phyloP scores from a whole-genome alignment of 2,113 vertebrate genomes.

The Chionomys nivalis region DNA sequence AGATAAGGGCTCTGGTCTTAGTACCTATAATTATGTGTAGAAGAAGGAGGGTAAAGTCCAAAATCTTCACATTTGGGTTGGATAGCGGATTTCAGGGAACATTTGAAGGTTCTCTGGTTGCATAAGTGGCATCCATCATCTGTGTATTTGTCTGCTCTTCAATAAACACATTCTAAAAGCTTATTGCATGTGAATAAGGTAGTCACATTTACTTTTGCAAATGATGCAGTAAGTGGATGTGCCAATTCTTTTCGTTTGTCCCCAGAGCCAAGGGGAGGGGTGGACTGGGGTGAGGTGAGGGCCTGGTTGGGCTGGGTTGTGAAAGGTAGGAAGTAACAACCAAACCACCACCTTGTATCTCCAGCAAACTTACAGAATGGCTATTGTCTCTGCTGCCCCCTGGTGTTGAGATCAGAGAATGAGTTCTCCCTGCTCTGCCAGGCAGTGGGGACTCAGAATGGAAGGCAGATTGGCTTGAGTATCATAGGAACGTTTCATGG shows the following conservation, averaged over 20 bases:
- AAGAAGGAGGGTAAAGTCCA: not conserved
- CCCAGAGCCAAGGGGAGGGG: not conserved
- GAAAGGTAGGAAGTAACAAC: not conserved
- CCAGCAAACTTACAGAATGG: accelerated
- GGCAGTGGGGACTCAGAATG: not conserved
- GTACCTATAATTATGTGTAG: not conserved
- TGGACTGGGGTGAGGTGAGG: not conserved
- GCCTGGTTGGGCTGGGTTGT: not conserved
- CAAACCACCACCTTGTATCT: not conserved
- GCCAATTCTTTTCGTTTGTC: not conserved
- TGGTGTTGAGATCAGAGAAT: not conserved
- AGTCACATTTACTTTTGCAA: not conserved
- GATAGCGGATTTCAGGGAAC: not conserved
- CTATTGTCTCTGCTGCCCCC: not conserved
- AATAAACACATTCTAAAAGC: conserved; percentile 42
- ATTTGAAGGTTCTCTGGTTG: not conserved
- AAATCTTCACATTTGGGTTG: not conserved
- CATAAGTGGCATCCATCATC: not conserved
- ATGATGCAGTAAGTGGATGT: not conserved
- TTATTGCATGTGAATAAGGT: not conserved
- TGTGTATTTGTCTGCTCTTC: not conserved
- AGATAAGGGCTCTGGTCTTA: not conserved
- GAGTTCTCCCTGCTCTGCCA: not conserved
- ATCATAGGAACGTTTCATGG: not conserved
- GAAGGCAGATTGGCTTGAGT: not conserved